Base-by-base conservation (phyloP, 2,797 vertebrate species). In the Poeciliopsis turneri region DNA sequence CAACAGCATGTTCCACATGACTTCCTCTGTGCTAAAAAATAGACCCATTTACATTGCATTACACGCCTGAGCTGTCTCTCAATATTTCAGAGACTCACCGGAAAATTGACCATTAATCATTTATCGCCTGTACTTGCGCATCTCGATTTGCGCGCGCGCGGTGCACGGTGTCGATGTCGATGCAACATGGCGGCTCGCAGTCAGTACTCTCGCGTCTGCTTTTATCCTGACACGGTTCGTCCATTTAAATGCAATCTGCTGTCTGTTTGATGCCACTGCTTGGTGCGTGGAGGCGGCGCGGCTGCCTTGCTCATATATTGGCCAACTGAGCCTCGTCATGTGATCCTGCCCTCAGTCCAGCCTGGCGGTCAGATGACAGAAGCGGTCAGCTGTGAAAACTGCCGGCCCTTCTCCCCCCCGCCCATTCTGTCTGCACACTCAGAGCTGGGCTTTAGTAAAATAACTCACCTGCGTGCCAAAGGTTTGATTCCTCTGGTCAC, bases 81-180 rank as follows among this genome's bases (percentile, higher is more conserved):
- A 93, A 93, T 91, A 94, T 94, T 93, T 94, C 85, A 93, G 80
- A 87, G 85, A 75, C 84, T 87, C 84, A 84, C 78, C 77, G 85
- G 89, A 91, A 92, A 93, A 93, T 89, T 91, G 78, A 93, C 69
- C 86, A 93, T 94, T 88, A 92, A 93, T 93, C 81, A 92, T 94
- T 93, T 80, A 93, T 76, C 57, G 51, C 82, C 83, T 80, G 7
- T 23, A 79, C 83, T 87, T 83, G 79, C 88, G 90, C 82, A 53
- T 89, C 87, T 84, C 55, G 72, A 87, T 88, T 78, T 78, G 72
- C 13, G 57, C 75, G n/a, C 28, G 57, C 25, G 72, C 61, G 46
- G 36, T 39, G 36, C 36, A 80, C 41, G 59, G 59, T 74, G 72
- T 36, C 47, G 47, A 78, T 55, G 43, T 36, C 47, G 47, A 78